phyloP scores from a whole-genome alignment of 2,797 vertebrate species.

The Erpetoichthys calabaricus region DNA sequence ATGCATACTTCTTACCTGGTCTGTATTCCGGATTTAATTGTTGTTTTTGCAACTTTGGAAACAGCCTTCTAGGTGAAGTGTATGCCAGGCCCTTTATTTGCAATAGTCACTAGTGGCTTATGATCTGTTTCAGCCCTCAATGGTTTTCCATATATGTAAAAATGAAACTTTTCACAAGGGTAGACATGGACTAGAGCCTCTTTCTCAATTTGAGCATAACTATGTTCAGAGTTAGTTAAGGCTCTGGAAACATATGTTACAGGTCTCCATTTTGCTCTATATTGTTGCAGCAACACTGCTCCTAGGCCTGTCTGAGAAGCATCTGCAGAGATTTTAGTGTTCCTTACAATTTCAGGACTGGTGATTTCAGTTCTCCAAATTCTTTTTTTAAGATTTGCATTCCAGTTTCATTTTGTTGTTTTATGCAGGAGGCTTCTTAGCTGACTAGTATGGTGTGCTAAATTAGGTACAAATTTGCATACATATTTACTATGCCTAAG shows the following conservation, averaged over 20 bases:
- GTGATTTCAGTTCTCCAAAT: not conserved
- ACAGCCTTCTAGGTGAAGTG: not conserved
- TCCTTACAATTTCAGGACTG: slow-evolving; percentile 4
- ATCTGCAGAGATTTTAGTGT: not conserved
- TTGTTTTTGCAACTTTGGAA: slow-evolving; percentile 2
- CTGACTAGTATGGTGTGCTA: not conserved
- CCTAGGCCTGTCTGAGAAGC: slow-evolving; percentile 4
- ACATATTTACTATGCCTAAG: slow-evolving; percentile 5
- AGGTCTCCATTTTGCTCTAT: slow-evolving; percentile 3
- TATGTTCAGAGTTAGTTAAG: not conserved
- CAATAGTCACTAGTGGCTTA: slow-evolving; percentile 7
- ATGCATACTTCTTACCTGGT: slow-evolving; percentile 3
- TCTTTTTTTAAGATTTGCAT: slow-evolving; percentile 1
- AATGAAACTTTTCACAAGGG: slow-evolving; percentile 8
- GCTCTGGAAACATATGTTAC: slow-evolving; percentile 10
- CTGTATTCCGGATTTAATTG: not conserved
- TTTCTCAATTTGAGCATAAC: slow-evolving; percentile 10
- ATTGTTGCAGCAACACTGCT: slow-evolving; percentile 2
- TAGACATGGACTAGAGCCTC: slow-evolving; percentile 7
- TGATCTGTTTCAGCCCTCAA: slow-evolving; percentile 9
- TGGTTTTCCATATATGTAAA: slow-evolving; percentile 6
- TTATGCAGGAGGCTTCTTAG: slow-evolving; percentile 3
- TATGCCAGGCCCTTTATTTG: slow-evolving; percentile 4
- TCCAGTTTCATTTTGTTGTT: not conserved
- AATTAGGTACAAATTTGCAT: slow-evolving; percentile 4